A percentile compares a stretch with the other conserved stretches of the same genome.
These are phyloP conservation scores for Phoenicopterus ruber DNA, from an alignment of 2,113 vertebrate genomes.

Conservation along the genomic window DNA sequence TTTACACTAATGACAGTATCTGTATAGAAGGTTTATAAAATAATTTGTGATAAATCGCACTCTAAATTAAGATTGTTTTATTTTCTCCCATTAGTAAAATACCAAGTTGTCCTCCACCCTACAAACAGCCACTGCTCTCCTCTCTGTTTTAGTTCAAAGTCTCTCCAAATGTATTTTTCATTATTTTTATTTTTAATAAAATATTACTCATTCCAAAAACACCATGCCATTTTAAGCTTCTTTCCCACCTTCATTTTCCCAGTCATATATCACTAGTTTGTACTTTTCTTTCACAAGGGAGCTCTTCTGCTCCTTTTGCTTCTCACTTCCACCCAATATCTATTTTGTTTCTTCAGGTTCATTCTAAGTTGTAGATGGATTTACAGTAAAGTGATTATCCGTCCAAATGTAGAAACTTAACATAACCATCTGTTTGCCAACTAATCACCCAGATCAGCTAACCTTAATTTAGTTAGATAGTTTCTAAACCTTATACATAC, in stretches of 20 bases:
- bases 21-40: background rate
- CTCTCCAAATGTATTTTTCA: background rate
- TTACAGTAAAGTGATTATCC: background rate
- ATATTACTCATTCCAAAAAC: background rate
- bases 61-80: background rate
- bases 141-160: background rate
- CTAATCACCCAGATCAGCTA: background rate
- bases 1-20: background rate
- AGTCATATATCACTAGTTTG: background rate
- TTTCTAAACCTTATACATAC: background rate
- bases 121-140: background rate
- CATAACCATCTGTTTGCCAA: background rate
- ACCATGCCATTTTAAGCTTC: background rate
- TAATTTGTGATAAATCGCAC: accelerated
- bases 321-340: background rate
- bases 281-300: background rate
- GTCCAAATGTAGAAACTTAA: background rate
- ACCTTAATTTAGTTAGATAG: background rate
- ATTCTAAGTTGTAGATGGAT: background rate
- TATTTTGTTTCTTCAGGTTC: background rate
- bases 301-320: background rate
- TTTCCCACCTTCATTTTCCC: background rate
- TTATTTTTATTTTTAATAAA: background rate
- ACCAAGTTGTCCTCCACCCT: background rate
- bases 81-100: background rate